A percentile compares a stretch with the other conserved stretches of the same genome.
These are phyloP conservation scores for Tauraco hartlaubi DNA, from an alignment of 2,797 vertebrate species.

Conservation along the genomic window DNA sequence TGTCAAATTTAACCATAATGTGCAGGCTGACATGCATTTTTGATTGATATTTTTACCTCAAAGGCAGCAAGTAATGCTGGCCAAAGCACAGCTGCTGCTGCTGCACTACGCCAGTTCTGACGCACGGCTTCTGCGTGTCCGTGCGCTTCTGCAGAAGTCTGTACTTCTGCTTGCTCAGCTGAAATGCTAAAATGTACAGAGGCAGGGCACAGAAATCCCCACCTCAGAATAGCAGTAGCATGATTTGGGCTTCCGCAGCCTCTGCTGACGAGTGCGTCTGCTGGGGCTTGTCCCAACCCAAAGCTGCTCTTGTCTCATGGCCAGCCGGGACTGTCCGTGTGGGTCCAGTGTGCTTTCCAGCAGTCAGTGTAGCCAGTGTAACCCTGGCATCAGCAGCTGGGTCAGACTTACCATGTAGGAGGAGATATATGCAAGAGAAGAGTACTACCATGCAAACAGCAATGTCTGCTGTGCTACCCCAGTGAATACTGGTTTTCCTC, in stretches of 20 bases:
- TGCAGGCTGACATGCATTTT: background rate
- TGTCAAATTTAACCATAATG: background rate
- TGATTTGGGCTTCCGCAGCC: background rate
- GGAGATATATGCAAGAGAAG: background rate
- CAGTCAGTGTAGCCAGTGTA: background rate
- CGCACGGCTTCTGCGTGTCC: fast-evolving
- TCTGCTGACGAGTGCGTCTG: background rate
- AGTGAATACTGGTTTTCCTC: background rate
- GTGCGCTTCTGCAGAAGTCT: background rate
- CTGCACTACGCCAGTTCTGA: background rate
- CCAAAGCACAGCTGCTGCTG: background rate
- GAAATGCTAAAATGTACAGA: background rate
- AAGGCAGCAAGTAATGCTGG: background rate
- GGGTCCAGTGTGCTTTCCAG: background rate
- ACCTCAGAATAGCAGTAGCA: background rate
- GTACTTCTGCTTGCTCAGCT: background rate
- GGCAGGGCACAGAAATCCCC: background rate
- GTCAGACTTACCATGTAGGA: fast-evolving
- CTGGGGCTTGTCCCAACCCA: fast-evolving
- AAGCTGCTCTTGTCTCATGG: fast-evolving
- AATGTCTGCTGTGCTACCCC: background rate
- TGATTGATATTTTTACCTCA: background rate
- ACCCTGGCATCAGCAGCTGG: background rate
- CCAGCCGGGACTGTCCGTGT: fast-evolving
- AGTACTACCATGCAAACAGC: background rate